Conservation (phyloP, 2,113 vertebrate species). For the Bagarius yarrelli region DNA sequence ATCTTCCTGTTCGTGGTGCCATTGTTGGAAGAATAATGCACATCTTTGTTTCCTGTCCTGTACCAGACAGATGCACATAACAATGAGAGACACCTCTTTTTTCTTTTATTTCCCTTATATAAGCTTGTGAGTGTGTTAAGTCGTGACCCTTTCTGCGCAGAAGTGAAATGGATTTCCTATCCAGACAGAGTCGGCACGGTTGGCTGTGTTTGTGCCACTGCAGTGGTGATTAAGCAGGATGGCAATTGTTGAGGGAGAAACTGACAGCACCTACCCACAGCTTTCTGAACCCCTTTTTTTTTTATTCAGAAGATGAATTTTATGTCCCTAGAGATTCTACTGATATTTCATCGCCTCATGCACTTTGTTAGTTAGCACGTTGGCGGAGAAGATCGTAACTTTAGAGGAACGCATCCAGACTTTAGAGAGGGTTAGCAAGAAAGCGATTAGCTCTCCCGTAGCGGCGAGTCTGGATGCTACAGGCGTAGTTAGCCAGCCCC, state of each 20-base stretch:
- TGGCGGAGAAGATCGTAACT: too few species aligned
- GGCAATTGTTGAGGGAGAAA: conserved; percentile 28
- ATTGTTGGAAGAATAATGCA: conserved; percentile 6
- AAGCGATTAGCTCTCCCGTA: too few species aligned
- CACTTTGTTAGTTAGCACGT: too few species aligned
- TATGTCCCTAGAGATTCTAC: neutral
- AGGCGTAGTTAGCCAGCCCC: too few species aligned
- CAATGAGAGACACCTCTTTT: neutral
- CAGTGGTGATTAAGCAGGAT: conserved; percentile 47
- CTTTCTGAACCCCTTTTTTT: neutral
- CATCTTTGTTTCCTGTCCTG: conserved; percentile 14
- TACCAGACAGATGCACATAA: neutral
- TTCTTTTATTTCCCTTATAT: neutral
- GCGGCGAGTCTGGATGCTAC: too few species aligned
- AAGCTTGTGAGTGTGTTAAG: conserved; percentile 15
- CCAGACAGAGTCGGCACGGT: conserved; percentile 24
- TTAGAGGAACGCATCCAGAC: too few species aligned
- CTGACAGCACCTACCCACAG: conserved; percentile 3
- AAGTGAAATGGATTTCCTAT: conserved; percentile 29
- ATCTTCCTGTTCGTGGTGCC: conserved; percentile 6
- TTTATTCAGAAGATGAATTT: conserved; percentile 3
- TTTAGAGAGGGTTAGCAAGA: too few species aligned
- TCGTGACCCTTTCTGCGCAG: conserved; percentile 3
- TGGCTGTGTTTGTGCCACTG: conserved; percentile 25
- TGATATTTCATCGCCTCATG: neutral